phyloP scores from a whole-genome alignment of 2,797 vertebrate genomes.

The Siniperca undulata region DNA sequence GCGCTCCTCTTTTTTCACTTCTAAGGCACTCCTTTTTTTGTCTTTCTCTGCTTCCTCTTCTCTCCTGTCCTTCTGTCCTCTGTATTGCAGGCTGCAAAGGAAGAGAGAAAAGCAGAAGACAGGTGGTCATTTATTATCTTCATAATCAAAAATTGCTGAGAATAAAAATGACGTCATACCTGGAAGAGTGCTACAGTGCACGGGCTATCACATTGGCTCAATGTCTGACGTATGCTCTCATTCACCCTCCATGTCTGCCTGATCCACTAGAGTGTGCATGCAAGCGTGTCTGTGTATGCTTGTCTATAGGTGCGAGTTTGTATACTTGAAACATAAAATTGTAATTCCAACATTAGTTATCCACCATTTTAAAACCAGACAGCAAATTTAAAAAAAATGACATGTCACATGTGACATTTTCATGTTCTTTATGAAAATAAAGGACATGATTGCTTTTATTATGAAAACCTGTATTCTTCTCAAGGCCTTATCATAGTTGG shows the following conservation, averaged over 20 bases:
- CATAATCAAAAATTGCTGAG: constrained; percentile 63
- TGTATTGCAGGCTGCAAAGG: constrained; percentile 61
- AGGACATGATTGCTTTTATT: background rate
- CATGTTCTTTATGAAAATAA: constrained; percentile 1
- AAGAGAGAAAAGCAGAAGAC: constrained; percentile 64
- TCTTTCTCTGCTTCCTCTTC: constrained; percentile 49
- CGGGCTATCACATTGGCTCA: constrained; percentile 47
- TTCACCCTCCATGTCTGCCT: constrained; percentile 35
- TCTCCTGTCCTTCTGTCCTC: constrained; percentile 45
- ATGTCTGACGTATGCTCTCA: constrained; percentile 47
- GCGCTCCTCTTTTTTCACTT: constrained; percentile 58
- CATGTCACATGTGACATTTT: too few relatives aligned
- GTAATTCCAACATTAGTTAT: constrained; percentile 19
- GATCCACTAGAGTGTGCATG: constrained; percentile 35
- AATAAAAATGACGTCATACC: constrained; percentile 68
- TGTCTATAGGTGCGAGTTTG: constrained; percentile 4
- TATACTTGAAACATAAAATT: constrained; percentile 21
- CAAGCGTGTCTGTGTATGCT: constrained; percentile 13
- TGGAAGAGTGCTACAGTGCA: constrained; percentile 60
- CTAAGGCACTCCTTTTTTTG: constrained; percentile 74
- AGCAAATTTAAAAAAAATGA: background rate
- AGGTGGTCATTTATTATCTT: constrained; percentile 74
- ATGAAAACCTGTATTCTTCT: background rate
- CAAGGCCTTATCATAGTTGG: background rate
- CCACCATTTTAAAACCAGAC: constrained; percentile 23